phyloP scores from a whole-genome alignment of 1,140 invertebrate genomes.

The Ips typographus region DNA sequence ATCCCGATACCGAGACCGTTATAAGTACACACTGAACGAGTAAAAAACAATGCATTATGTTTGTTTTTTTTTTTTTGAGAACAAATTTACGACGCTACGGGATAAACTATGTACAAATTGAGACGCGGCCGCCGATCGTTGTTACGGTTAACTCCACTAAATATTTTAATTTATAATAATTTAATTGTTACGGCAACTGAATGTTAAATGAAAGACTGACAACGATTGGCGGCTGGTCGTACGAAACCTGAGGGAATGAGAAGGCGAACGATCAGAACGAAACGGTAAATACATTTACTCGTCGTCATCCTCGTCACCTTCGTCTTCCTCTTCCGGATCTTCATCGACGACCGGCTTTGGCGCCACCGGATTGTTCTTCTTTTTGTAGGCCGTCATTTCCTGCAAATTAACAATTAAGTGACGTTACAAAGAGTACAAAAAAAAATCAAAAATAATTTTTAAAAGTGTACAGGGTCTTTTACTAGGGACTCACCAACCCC shows the following conservation, averaged over 20 bases:
- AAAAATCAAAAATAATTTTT: constrained; percentile 9
- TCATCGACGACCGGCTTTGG: constrained; percentile 57
- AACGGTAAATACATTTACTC: constrained; percentile 29
- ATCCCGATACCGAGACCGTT: constrained; percentile 14
- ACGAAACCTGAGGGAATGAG: constrained; percentile 36
- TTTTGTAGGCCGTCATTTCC: constrained; percentile 83
- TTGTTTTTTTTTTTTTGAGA: constrained; percentile 1
- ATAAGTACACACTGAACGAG: constrained; percentile 41
- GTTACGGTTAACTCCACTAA: neutral
- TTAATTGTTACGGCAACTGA: neutral
- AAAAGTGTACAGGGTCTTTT: neutral
- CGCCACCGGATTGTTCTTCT: constrained; percentile 61
- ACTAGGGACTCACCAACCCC: neutral
- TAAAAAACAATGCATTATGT: constrained; percentile 31
- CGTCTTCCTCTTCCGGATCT: constrained; percentile 61
- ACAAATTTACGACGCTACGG: constrained; percentile 33
- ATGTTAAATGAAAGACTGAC: neutral
- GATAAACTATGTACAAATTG: constrained; percentile 41
- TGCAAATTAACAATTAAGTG: constrained; percentile 42
- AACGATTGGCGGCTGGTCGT: constrained; percentile 1
- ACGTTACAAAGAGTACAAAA: neutral
- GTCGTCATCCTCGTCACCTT: constrained; percentile 53
- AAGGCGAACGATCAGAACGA: constrained; percentile 28
- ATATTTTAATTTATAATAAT: constrained; percentile 1
- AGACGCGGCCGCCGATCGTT: constrained; percentile 1